Base-by-base conservation (phyloP, 1,140 invertebrate genomes). In the Drosophila auraria region DNA sequence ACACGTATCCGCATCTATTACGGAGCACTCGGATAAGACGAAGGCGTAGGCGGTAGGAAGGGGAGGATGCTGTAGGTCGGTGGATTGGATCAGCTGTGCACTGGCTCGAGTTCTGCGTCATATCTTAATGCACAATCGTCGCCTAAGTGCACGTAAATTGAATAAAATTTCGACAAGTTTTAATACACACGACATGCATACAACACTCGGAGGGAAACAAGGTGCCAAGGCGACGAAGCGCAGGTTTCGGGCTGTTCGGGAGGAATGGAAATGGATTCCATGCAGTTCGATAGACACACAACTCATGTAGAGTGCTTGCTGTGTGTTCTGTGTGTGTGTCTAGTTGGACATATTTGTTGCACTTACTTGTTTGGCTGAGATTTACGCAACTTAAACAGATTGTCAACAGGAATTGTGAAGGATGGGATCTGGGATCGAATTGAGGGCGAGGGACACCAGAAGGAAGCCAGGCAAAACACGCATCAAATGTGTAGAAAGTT, bases 161-260 rank as follows among this genome's bases (percentile, higher is more conserved):
- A 89, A 89, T 89, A 90, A 80, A 90, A 86, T 90, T 89, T 90
- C 75, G 86, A 89, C 86, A 89, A 90, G 86, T 86, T 89, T 90
- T 89, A 89, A 89, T 89, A 83, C 84, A 83, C 80, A 75, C 78
- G 80, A 80, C 80, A 78, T 72, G 83, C 79, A 86, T 66, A 73
- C 70, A 76, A 65, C 70, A 79, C 60, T 51, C 38, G 14, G 30
- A 56, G 47, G 23, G 38, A 60, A 57, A 49, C 54, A 62, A 68
- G 64, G 68, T 73, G 70, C 38, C 27, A 23, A 33, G 33, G 33
- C 8, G 33, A 33, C 8, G 9, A 9, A 33, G 33, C 8, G 33
- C 8, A 3, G 33, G 8, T 9, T 33, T 40, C 36, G 12, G 15
- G 27, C 27, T 30, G 25, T 20, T 27, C 64, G n/a, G 51, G 44